These are phyloP conservation scores for Gandaritis pyraliata DNA, from an alignment of 2,888 invertebrate genomes.

Conservation along the genomic window DNA sequence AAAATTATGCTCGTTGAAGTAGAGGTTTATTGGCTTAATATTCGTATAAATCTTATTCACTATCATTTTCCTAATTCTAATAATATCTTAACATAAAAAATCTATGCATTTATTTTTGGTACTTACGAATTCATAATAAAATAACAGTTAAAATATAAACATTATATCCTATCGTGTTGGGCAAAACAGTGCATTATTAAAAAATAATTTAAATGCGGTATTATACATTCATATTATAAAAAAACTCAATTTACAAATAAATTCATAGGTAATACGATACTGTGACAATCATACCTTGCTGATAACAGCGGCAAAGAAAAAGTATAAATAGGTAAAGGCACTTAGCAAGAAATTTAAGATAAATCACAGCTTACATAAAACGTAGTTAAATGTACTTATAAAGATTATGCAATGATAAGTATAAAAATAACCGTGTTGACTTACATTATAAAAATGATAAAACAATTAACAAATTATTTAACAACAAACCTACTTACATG, in stretches of 20 bases:
- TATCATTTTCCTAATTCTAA: constrained; percentile 6
- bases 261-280: not conserved
- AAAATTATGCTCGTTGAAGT: not conserved
- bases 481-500: too few relatives aligned
- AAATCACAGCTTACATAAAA: too few relatives aligned
- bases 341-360: too few relatives aligned
- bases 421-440: too few relatives aligned
- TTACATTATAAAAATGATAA: too few relatives aligned
- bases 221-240: constrained; percentile 4
- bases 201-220: constrained; percentile 62
- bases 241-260: too few relatives aligned
- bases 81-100: not conserved
- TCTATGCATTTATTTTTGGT: constrained; percentile 24
- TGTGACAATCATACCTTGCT: too few relatives aligned
- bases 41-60: constrained; percentile 40
- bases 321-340: too few relatives aligned
- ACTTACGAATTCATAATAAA: constrained; percentile 21
- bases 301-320: too few relatives aligned
- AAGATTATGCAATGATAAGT: too few relatives aligned
- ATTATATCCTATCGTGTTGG: constrained; percentile 53
- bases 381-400: too few relatives aligned
- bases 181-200: constrained; percentile 66
- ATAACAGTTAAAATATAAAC: constrained; percentile 1
- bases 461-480: too few relatives aligned
- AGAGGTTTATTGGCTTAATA: constrained; percentile 21